Evolutionary conservation across 1,140 invertebrate species (phyloP), one percentile per base, ranked within the genome.

Genomic region (Drosophila arawakana): DNA sequence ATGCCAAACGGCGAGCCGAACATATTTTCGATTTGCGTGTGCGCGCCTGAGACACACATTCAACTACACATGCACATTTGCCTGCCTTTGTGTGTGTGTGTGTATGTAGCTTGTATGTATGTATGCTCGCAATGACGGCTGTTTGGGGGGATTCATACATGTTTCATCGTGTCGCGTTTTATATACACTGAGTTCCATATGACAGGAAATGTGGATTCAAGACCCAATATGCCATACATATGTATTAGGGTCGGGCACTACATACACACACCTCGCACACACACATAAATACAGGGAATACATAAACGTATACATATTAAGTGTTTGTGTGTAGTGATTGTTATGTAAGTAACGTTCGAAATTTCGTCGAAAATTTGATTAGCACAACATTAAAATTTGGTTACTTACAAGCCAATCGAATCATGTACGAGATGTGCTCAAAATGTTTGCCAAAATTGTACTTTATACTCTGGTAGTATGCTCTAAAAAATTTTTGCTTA

Each of bases 1-100:
- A 69, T 69, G 75, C 62, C 44, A 75, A 70, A 70, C 66, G 18
- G 52, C 59, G 50, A 63, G 55, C 43, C 62, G 62, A 67, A 61
- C 62, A 76, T 79, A 68, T 72, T 72, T 79, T 79, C 62, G 58
- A 41, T 78, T 76, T 78, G 76, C 76, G 73, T 78, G 59, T 78
- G 76, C 76, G 76, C 76, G 73, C 61, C 76, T 76, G 76, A 60
- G 15, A 57, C 52, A 66, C 15, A 66, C 25, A 76, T 9, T n/a
- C 47, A 44, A 13, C 13, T 6, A 34, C 43, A 43, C 30, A 44
- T 10, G 11, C 39, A 54, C n/a, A 30, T 11, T 43, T 30, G 21
- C 13, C 18, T 44, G 18, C 47, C 25, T 30, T 5, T 30, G 3
- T 30, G 21, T 39, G 37, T 37, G 21, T 41, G 18, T 15, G 15